Percentiles rank a stretch among this genome's conserved stretches.
phyloP scores from a whole-genome alignment of 2,113 vertebrate species.

The Chrysemys picta region DNA sequence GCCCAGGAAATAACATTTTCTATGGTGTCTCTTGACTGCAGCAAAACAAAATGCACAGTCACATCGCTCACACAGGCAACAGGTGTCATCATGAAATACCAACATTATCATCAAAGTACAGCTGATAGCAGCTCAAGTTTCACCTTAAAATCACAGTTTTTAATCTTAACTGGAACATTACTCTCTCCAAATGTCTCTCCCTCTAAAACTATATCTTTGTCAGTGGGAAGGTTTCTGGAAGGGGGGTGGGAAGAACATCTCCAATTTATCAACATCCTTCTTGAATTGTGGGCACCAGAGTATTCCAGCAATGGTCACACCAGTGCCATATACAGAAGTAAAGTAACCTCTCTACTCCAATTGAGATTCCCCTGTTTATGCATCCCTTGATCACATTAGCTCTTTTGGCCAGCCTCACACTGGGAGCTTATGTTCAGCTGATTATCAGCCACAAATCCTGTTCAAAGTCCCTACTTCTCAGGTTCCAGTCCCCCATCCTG shows the following conservation, averaged over 20 bases:
- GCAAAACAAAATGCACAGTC: conserved; percentile 23
- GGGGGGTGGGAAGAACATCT: not conserved
- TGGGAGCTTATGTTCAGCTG: not conserved
- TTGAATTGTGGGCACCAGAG: not conserved
- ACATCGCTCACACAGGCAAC: conserved; percentile 16
- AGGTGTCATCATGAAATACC: conserved; percentile 37
- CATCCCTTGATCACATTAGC: not conserved
- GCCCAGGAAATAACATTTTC: conserved; percentile 5
- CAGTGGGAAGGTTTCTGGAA: not conserved
- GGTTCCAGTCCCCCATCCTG: not conserved
- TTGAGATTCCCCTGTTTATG: not conserved
- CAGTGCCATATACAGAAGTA: not conserved
- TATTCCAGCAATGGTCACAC: not conserved
- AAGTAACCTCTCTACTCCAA: not conserved
- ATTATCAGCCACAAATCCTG: not conserved
- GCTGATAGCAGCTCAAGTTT: conserved; percentile 12
- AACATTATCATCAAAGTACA: conserved; percentile 16
- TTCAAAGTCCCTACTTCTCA: not conserved
- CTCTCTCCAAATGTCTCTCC: conserved; percentile 33
- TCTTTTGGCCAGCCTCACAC: not conserved
- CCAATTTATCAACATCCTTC: not conserved
- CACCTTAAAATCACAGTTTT: conserved; percentile 20
- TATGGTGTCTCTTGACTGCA: not conserved
- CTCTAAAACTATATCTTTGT: conserved; percentile 17
- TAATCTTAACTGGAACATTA: conserved; percentile 9